Conservation (phyloP, 2,888 invertebrate genomes). For the Rhamnusium bicolor region DNA sequence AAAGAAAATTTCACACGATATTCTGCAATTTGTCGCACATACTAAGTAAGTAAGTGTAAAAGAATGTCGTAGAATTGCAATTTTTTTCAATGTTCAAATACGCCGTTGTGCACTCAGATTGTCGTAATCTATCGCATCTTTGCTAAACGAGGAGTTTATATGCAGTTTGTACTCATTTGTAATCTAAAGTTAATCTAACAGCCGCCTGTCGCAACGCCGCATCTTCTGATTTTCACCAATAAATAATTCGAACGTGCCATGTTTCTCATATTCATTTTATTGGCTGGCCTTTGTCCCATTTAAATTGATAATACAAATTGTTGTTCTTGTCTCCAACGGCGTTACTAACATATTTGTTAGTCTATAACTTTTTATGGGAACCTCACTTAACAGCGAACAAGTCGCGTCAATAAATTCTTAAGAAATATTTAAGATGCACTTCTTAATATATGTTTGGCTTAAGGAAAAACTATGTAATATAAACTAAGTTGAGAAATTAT, state of each 20-base stretch:
- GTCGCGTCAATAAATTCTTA: not conserved
- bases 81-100: constrained; percentile 59
- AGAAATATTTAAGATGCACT: not conserved
- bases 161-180: constrained; percentile 59
- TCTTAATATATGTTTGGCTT: not conserved
- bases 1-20: constrained; percentile 62
- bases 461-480: too few species aligned
- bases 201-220: constrained; percentile 20
- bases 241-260: constrained; percentile 28
- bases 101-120: constrained; percentile 44
- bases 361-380: constrained; percentile 15
- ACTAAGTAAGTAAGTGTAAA: constrained; percentile 64
- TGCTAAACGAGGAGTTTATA: constrained; percentile 60
- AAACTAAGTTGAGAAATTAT: not conserved
- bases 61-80: constrained; percentile 63
- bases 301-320: constrained; percentile 28
- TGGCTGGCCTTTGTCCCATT: constrained; percentile 25
- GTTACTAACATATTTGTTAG: constrained; percentile 20
- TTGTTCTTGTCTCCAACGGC: constrained; percentile 10
- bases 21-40: constrained; percentile 65
- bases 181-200: constrained; percentile 53
- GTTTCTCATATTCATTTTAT: constrained; percentile 24
- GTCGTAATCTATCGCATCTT: constrained; percentile 46
- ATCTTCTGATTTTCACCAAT: constrained; percentile 23
- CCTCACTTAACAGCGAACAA: not conserved